A percentile compares a stretch with the other conserved stretches of the same genome.
These are phyloP conservation scores for Chaetodon trifasciatus DNA, from an alignment of 2,797 vertebrate genomes.

Conservation along the genomic window DNA sequence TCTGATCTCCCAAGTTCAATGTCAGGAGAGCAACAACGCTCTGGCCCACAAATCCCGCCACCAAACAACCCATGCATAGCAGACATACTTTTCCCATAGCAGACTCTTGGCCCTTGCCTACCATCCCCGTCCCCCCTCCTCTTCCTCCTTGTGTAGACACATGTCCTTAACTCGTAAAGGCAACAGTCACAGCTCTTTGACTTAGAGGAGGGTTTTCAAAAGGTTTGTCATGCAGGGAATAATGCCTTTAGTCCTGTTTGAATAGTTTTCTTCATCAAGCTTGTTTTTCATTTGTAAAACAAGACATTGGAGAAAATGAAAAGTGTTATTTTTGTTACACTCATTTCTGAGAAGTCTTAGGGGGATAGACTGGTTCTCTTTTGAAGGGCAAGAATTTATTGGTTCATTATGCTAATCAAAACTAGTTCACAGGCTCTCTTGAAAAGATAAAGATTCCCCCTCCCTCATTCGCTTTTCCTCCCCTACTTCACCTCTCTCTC, in stretches of 20 bases:
- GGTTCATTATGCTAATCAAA: slow-evolving; percentile 65
- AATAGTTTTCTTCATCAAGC: slow-evolving; percentile 5
- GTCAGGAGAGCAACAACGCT: slow-evolving; percentile 83
- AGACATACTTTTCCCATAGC: slow-evolving; percentile 82
- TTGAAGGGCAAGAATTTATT: slow-evolving; percentile 59
- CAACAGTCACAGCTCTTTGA: slow-evolving; percentile 54
- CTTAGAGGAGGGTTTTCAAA: slow-evolving; percentile 14
- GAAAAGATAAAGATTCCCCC: slow-evolving; percentile 49
- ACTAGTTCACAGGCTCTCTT: slow-evolving; percentile 55
- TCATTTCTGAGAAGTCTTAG: slow-evolving; percentile 47
- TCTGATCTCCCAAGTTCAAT: slow-evolving; percentile 83
- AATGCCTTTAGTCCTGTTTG: background rate
- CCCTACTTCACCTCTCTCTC: slow-evolving; percentile 41
- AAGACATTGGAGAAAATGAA: slow-evolving; percentile 36
- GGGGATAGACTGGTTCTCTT: slow-evolving; percentile 30
- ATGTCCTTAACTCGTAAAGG: slow-evolving; percentile 70
- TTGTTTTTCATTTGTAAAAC: slow-evolving; percentile 48
- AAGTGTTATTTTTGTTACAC: slow-evolving; percentile 40
- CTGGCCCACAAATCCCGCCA: slow-evolving; percentile 79
- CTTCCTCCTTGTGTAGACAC: slow-evolving; percentile 55
- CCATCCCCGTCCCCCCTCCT: slow-evolving; percentile 45
- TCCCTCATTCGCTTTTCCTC: slow-evolving; percentile 28
- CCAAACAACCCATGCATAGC: slow-evolving; percentile 80
- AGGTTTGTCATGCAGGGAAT: slow-evolving; percentile 9
- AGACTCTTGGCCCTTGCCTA: slow-evolving; percentile 63